These are phyloP conservation scores for Malurus cyaneus DNA, from an alignment of 2,113 vertebrate species.

Conservation along the genomic window DNA sequence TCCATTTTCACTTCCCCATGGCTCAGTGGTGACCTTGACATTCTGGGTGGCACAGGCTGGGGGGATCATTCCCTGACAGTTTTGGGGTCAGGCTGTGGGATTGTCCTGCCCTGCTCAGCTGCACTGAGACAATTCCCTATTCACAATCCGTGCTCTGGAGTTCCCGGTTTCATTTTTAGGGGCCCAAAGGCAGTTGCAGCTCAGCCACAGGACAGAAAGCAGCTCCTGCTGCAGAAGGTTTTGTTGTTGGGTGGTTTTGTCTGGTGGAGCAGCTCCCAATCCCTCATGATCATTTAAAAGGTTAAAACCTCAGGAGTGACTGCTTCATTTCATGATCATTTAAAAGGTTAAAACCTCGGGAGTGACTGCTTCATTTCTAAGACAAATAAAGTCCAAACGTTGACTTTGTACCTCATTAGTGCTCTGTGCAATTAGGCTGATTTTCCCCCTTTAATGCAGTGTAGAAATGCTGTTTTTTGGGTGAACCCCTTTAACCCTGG, in stretches of 20 bases:
- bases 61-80: background rate
- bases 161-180: background rate
- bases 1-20: slow-evolving; percentile 59
- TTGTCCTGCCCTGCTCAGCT: background rate
- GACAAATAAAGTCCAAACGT: background rate
- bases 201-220: accelerated
- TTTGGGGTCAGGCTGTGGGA: background rate
- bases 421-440: accelerated
- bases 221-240: background rate
- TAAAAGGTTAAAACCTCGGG: too few relatives aligned
- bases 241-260: background rate
- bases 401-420: background rate
- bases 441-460: background rate
- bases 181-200: accelerated
- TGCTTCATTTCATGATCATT: background rate
- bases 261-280: background rate
- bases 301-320: background rate
- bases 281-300: accelerated
- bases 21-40: background rate
- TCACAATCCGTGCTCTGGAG: background rate
- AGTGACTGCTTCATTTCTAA: background rate
- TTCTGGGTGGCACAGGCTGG: background rate
- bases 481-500: too few relatives aligned
- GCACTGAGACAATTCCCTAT: background rate
- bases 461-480: background rate